Percentiles rank a stretch among this genome's conserved stretches.
These are phyloP conservation scores for Lerista edwardsae DNA, from an alignment of 2,797 vertebrate genomes.

Conservation along the genomic window DNA sequence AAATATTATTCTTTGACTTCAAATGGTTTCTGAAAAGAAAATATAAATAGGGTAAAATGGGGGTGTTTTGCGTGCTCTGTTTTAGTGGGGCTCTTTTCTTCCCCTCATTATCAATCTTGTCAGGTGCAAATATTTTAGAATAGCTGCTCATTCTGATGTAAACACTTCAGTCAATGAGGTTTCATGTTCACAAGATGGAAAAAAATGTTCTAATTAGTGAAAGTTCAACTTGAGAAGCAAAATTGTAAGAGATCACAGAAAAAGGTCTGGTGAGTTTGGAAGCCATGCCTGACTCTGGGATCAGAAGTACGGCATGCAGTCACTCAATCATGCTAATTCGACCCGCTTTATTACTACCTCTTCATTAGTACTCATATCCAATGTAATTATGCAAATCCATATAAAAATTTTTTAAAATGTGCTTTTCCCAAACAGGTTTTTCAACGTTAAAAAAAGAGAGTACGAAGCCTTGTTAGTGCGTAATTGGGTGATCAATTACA, in stretches of 20 bases:
- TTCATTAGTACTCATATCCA: slow-evolving; percentile 68
- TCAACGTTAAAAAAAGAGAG: background rate
- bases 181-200: slow-evolving; percentile 56
- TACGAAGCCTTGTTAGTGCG: background rate
- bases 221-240: slow-evolving; percentile 73
- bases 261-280: slow-evolving; percentile 58
- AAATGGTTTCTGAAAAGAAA: slow-evolving; percentile 1
- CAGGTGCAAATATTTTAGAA: slow-evolving; percentile 72
- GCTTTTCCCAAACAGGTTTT: slow-evolving; percentile 50
- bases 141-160: slow-evolving; percentile 67
- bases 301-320: slow-evolving; percentile 68
- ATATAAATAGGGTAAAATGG: background rate
- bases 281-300: slow-evolving; percentile 55
- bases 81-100: background rate
- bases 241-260: slow-evolving; percentile 58
- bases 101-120: slow-evolving; percentile 63
- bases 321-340: slow-evolving; percentile 76
- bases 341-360: slow-evolving; percentile 66
- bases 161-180: slow-evolving; percentile 74
- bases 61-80: background rate
- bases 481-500: background rate
- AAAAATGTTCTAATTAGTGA: slow-evolving; percentile 67
- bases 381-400: slow-evolving; percentile 70
- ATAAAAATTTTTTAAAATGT: slow-evolving; percentile 16
- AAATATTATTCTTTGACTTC: background rate